Conservation (phyloP, 2,113 vertebrate species). For the Candoia aspera region DNA sequence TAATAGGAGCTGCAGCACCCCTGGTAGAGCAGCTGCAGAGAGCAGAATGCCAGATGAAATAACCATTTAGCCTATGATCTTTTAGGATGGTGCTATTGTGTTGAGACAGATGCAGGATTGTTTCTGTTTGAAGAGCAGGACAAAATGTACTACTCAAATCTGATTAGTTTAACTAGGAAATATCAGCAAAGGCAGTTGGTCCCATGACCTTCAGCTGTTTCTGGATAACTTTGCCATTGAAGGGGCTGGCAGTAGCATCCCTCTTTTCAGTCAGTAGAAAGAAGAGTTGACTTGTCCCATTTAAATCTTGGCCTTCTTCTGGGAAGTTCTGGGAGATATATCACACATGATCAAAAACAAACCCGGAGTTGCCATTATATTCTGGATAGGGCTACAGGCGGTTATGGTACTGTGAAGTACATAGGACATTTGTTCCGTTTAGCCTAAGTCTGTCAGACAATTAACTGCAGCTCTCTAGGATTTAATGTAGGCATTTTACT, state of each 20-base stretch:
- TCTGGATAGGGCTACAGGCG: not conserved
- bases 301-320: not conserved
- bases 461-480: not conserved
- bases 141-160: not conserved
- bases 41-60: constrained; percentile 11
- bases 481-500: not conserved
- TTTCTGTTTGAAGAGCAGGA: constrained; percentile 1
- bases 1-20: constrained; percentile 28
- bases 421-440: not conserved
- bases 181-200: constrained; percentile 12
- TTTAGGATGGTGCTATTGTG: constrained; percentile 1
- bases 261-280: not conserved
- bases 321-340: not conserved
- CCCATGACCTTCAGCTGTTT: not conserved
- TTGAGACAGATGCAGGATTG: not conserved
- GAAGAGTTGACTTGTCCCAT: not conserved
- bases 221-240: not conserved
- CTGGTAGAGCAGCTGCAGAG: constrained; percentile 35
- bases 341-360: not conserved
- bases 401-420: not conserved
- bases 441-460: not conserved
- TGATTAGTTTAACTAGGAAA: not conserved
- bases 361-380: not conserved
- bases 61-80: constrained; percentile 26
- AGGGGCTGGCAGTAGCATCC: constrained; percentile 3